Evolutionary conservation across 1,140 invertebrate genomes (phyloP), one percentile per base, ranked within the genome.

Genomic region (Kradibia gibbosae): DNA sequence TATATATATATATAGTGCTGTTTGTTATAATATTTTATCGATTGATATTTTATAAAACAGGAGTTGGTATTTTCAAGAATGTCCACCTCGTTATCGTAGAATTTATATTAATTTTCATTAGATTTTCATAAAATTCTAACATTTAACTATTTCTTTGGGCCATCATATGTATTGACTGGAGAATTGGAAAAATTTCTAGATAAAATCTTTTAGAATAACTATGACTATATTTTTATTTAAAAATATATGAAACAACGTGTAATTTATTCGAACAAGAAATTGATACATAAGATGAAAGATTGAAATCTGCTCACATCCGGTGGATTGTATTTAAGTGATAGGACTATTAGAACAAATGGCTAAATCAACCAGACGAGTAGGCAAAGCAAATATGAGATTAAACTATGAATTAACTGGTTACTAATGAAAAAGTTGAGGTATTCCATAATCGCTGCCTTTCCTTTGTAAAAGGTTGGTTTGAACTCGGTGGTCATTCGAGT

Each of bases 401-500:
- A 77, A 77, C 39, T 25, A 50, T 50, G 42, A 65, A 36, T 15
- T 65, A 65, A 62, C 15, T 8, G 13, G 70, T 72, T 48, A 72
- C 15, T 25, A 76, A 45, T 31, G 55, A 75, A 75, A 17, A 42
- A 28, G 10, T 39, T 17, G 36, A 75, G 62, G 31, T 22, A 45
- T 22, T 28, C 15, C 22, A 25, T 50, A 74, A 53, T 78, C 62
- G 45, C 39, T 34, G 31, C 8, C 3, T 25, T 0, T n/a, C 17
- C 25, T 36, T 48, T 72, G 42, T 60, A 79, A 78, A 78, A 50
- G 50, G 67, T 79, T 79, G 57, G 34, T 36, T 20, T 39, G 8
- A 50, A 55, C 28, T 39, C 62, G 28, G 34, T 45, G 67, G 31
- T 55, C 65, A 78, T 78, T 78, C 77, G 2, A n/a, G 65, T 78